phyloP scores from a whole-genome alignment of 1,140 invertebrate genomes.

The Bombus waltoni region DNA sequence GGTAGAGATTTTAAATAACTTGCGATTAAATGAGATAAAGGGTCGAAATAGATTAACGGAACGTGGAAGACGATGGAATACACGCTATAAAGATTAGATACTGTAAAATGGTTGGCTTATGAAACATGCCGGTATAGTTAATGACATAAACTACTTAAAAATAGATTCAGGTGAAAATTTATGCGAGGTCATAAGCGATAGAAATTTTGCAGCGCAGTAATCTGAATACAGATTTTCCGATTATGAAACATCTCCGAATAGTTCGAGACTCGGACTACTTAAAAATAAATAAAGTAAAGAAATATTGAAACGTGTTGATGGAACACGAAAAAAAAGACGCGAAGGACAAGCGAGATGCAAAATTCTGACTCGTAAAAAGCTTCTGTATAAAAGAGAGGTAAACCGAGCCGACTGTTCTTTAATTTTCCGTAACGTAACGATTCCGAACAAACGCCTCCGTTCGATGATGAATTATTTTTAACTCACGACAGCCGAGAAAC shows the following conservation, averaged over 20 bases:
- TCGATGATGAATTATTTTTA: constrained; percentile 45
- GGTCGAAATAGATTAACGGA: not conserved
- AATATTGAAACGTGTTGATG: not conserved
- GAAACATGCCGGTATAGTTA: not conserved
- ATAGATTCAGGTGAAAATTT: not conserved
- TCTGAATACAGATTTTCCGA: too few relatives aligned
- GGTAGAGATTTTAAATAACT: not conserved
- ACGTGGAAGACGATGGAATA: too few relatives aligned
- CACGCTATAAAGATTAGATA: not conserved
- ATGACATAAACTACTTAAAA: not conserved
- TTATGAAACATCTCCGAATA: too few relatives aligned
- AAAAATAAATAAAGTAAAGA: not conserved
- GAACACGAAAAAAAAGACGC: not conserved
- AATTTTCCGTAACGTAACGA: not conserved
- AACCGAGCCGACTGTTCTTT: too few relatives aligned
- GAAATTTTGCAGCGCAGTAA: too few relatives aligned
- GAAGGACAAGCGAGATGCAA: not conserved
- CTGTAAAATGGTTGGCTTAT: not conserved
- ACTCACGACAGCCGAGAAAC: constrained; percentile 12
- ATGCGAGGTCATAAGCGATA: too few relatives aligned
- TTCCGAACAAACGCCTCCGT: not conserved
- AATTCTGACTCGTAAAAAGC: not conserved
- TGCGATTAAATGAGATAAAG: not conserved
- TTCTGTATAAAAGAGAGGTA: not conserved
- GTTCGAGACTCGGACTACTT: not conserved